Conservation (phyloP, 2,888 invertebrate genomes). For the Malthinus flaveolus region DNA sequence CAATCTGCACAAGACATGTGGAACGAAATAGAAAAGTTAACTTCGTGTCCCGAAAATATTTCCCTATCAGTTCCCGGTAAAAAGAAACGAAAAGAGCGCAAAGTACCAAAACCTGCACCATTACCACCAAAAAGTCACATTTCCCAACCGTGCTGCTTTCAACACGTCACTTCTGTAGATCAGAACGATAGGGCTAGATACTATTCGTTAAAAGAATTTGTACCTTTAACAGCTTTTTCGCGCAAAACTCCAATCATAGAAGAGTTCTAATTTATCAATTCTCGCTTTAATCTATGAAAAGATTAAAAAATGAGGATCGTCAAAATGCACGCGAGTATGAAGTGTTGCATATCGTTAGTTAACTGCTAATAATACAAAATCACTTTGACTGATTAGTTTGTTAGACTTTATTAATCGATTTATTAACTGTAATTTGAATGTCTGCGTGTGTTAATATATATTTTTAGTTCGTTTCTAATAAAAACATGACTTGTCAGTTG, state of each 20-base stretch:
- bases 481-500: neutral
- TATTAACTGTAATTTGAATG: neutral
- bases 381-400: constrained; percentile 24
- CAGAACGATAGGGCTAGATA: constrained; percentile 67
- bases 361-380: constrained; percentile 1
- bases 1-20: constrained; percentile 73
- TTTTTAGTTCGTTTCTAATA: neutral
- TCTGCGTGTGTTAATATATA: neutral
- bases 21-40: constrained; percentile 68
- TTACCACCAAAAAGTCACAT: constrained; percentile 80
- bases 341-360: neutral
- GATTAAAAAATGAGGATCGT: no score
- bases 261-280: constrained; percentile 27
- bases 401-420: constrained; percentile 6
- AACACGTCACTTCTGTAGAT: constrained; percentile 79
- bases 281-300: no score
- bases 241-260: constrained; percentile 27
- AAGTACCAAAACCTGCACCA: constrained; percentile 60
- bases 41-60: constrained; percentile 78
- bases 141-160: constrained; percentile 82
- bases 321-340: neutral
- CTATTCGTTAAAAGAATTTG: constrained; percentile 69
- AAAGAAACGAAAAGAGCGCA: constrained; percentile 61
- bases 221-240: constrained; percentile 49
- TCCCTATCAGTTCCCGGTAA: constrained; percentile 61